These are phyloP conservation scores for Lasioglossum figueresi DNA, from an alignment of 2,888 invertebrate species.

Conservation along the genomic window DNA sequence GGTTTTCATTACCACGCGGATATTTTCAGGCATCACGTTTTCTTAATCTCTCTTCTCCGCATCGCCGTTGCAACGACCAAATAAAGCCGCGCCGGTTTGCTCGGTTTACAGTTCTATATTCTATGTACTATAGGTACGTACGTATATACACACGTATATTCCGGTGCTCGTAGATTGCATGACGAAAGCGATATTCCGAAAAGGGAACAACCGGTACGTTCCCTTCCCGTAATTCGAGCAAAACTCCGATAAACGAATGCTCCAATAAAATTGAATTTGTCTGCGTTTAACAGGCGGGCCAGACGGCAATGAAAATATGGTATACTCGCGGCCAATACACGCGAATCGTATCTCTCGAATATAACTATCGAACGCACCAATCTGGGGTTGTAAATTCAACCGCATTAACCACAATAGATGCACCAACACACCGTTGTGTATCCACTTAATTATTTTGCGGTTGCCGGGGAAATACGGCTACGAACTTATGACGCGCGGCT, in stretches of 20 bases:
- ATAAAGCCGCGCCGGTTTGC: constrained; percentile 6
- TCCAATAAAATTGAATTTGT: constrained; percentile 8
- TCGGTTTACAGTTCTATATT: neutral
- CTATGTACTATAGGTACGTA: neutral
- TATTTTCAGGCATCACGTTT: constrained; percentile 62
- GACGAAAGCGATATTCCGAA: neutral
- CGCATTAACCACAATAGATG: constrained; percentile 44
- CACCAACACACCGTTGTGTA: constrained; percentile 17
- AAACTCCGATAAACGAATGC: neutral
- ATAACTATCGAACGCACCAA: constrained; percentile 4
- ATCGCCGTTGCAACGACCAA: neutral
- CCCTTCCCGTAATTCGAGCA: neutral
- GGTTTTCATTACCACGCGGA: constrained; percentile 38
- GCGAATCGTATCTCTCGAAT: neutral
- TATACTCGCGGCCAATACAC: neutral
- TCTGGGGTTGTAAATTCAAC: constrained; percentile 23
- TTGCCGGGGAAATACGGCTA: constrained; percentile 31
- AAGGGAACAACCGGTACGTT: neutral
- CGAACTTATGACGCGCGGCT: constrained; percentile 35
- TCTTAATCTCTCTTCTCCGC: constrained; percentile 45
- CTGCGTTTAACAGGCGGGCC: neutral
- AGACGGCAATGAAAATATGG: neutral
- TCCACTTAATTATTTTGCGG: constrained; percentile 61
- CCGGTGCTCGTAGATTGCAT: neutral
- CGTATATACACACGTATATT: neutral